phyloP scores from a whole-genome alignment of 2,113 vertebrate species.

The Carettochelys insculpta region DNA sequence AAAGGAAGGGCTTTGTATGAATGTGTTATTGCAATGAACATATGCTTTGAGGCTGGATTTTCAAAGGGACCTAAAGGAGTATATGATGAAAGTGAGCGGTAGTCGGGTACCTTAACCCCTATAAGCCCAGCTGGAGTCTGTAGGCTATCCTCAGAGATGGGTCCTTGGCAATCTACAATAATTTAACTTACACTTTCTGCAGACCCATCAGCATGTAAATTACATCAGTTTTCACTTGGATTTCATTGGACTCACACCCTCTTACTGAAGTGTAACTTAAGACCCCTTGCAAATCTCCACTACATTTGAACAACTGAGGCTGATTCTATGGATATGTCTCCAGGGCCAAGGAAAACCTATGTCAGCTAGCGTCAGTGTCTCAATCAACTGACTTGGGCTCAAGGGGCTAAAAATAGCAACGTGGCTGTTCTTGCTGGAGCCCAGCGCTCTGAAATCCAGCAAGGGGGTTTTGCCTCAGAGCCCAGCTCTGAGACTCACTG shows the following conservation, averaged over 20 bases:
- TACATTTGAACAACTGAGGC: no score
- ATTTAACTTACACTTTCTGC: not conserved
- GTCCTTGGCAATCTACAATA: not conserved
- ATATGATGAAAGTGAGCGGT: not conserved
- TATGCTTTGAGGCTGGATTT: not conserved
- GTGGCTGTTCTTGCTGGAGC: no score
- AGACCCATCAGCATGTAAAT: not conserved
- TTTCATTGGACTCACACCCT: not conserved
- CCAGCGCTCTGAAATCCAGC: no score
- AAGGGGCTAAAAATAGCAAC: no score
- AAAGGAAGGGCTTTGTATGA: constrained; percentile 13
- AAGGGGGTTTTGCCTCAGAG: not conserved
- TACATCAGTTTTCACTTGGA: no score
- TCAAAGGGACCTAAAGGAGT: not conserved
- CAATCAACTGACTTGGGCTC: not conserved
- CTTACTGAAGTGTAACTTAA: not conserved
- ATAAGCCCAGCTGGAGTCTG: not conserved
- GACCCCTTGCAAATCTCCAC: not conserved
- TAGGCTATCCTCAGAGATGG: not conserved
- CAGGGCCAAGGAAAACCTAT: not conserved
- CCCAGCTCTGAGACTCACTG: no score
- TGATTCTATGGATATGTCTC: no score
- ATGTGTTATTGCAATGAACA: not conserved
- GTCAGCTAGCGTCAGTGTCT: not conserved
- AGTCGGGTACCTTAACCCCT: not conserved